phyloP scores from a whole-genome alignment of 2,113 vertebrate genomes.

The Nerophis ophidion region DNA sequence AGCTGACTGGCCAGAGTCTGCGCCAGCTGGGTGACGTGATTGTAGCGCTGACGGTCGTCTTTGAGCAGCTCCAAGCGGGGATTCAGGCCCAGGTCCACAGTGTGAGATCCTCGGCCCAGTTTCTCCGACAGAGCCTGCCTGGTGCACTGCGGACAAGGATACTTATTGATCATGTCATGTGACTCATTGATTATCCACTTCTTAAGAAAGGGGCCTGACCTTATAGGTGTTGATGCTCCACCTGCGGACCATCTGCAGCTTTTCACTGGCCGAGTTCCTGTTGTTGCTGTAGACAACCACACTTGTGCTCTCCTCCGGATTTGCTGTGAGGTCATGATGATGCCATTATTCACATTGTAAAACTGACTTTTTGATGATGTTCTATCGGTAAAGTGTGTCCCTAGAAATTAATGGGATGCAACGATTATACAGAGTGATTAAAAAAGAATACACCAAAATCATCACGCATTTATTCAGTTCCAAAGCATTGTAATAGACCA shows the following conservation, averaged over 20 bases:
- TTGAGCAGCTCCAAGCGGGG: slow-evolving; percentile 81
- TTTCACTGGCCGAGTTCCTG: slow-evolving; percentile 71
- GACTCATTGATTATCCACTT: neutral
- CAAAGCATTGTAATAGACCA: too few relatives aligned
- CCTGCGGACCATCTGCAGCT: slow-evolving; percentile 82
- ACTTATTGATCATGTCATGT: neutral
- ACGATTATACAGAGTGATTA: too few relatives aligned
- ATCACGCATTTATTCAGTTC: too few relatives aligned
- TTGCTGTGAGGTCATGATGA: slow-evolving; percentile 8
- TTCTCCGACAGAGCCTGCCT: slow-evolving; percentile 82
- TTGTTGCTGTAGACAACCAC: slow-evolving; percentile 39
- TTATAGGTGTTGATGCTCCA: slow-evolving; percentile 89
- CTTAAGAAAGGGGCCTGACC: slow-evolving; percentile 54
- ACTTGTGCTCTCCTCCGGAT: neutral
- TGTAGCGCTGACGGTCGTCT: slow-evolving; percentile 85
- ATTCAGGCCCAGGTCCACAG: slow-evolving; percentile 86
- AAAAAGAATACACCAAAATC: too few relatives aligned
- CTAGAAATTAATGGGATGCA: too few relatives aligned
- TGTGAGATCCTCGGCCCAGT: slow-evolving; percentile 83
- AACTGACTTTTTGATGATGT: too few relatives aligned
- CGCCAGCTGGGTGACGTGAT: slow-evolving; percentile 76
- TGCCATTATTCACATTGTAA: neutral
- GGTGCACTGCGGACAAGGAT: slow-evolving; percentile 69
- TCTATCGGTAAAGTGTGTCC: too few relatives aligned
- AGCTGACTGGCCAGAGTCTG: slow-evolving; percentile 80